Evolutionary conservation across 2,888 invertebrate species (phyloP), one percentile per base, ranked within the genome.

Genomic region (Coecobrya sp.): DNA sequence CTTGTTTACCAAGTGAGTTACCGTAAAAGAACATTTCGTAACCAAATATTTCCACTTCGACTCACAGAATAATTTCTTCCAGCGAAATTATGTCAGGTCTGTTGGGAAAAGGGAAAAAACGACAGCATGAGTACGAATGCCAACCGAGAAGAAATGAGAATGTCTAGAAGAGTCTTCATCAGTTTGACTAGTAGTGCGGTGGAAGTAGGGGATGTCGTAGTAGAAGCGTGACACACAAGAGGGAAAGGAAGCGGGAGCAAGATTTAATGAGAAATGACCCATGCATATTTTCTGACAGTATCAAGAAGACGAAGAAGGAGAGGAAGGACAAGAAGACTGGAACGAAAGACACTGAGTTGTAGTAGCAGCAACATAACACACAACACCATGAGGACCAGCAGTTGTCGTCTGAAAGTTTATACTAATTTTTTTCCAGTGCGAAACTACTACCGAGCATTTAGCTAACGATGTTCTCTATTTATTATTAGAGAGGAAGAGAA

Each of bases 221-320:
- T 59, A 19, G n/a, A 59, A 59, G 19, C 19, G 19, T 59, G 59
- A 65, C 27, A 19, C 27, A 65, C 25, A 65, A 27, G 65, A 65
- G 27, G 65, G 65, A 65, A 65, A 65, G 73, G 36, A 73, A 19
- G 73, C 42, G 36, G 30, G 55, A 30, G 55, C 49, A 45, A 84
- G 86, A 70, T 86, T 84, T 86, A 86, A 86, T 86, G 76, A 86
- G 73, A 76, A 76, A 76, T 59, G 52, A 45, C 76, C 59, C 42
- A 25, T 62, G 49, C 88, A 88, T 79, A 65, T 27, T 82, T 73
- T 73, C n/a, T 73, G 73, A 70, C 86, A 68, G 86, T 52, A 70
- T 86, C 86, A 70, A 70, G 84, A 85, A 36, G 36, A 59, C 22
- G 25, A 55, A 55, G 49, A 55, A 30, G 55, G 13, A 42, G 36